Percentiles rank a stretch among this genome's conserved stretches.
Conservation (phyloP, 2,888 invertebrate species). For the Hydrotaea diabolus region DNA sequence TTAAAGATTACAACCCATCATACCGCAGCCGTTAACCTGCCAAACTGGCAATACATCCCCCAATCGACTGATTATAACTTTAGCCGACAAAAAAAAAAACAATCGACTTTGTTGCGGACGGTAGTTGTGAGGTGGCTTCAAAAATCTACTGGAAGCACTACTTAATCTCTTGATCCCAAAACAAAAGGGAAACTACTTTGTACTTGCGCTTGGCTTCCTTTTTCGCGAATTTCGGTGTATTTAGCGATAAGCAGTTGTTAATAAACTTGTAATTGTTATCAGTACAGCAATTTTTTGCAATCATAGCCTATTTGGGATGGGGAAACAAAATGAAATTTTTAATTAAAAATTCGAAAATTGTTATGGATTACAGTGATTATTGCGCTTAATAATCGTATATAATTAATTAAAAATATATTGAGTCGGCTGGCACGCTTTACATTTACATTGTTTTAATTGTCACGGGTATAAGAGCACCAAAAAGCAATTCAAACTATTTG, state of each 20-base stretch:
- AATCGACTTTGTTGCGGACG: constrained; percentile 15
- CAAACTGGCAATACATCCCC: constrained; percentile 24
- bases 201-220: constrained; percentile 14
- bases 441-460: too few relatives aligned
- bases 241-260: constrained; percentile 40
- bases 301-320: constrained; percentile 35
- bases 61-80: constrained; percentile 30
- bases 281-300: constrained; percentile 47
- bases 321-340: constrained; percentile 25
- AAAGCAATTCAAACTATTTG: too few relatives aligned
- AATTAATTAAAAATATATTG: too few relatives aligned
- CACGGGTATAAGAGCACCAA: too few relatives aligned
- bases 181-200: constrained; percentile 24
- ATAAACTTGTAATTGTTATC: constrained; percentile 64
- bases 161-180: background rate
- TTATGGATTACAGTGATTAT: background rate
- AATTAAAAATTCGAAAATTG: background rate
- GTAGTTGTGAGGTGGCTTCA: background rate
- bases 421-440: too few relatives aligned
- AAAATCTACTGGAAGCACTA: too few relatives aligned
- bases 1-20: background rate
- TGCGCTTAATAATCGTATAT: too few relatives aligned
- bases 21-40: constrained; percentile 9
- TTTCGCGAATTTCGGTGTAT: background rate
- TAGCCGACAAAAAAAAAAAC: constrained; percentile 4